These are phyloP conservation scores for Tetranychus piercei DNA, from an alignment of 2,888 invertebrate genomes.

Conservation along the genomic window DNA sequence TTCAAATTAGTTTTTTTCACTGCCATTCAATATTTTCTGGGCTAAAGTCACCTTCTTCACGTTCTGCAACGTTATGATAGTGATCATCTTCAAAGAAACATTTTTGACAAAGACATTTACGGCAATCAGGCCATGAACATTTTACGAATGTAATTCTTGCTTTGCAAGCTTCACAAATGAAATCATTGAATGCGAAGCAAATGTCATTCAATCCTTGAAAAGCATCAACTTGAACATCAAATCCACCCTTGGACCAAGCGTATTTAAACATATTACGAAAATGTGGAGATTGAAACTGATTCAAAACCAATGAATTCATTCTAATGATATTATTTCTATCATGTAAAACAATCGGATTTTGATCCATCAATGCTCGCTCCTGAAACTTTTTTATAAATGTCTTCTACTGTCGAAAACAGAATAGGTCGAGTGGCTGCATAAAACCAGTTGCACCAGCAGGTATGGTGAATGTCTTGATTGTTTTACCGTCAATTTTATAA, in stretches of 20 bases:
- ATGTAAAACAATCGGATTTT: background rate
- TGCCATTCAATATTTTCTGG: too few species aligned
- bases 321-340: background rate
- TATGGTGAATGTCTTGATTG: background rate
- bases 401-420: background rate
- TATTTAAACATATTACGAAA: background rate
- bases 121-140: background rate
- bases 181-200: background rate
- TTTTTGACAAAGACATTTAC: background rate
- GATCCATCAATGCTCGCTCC: background rate
- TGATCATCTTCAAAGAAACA: background rate
- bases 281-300: background rate
- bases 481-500: background rate
- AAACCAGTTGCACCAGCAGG: background rate
- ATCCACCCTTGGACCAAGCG: background rate
- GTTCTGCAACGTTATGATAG: too few species aligned
- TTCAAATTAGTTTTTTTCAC: too few species aligned
- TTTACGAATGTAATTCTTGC: background rate
- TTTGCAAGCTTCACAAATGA: background rate
- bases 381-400: background rate
- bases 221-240: background rate
- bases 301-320: background rate
- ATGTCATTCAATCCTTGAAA: background rate
- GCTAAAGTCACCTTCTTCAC: too few species aligned
- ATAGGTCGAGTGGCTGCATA: conserved; percentile 7